phyloP scores from a whole-genome alignment of 2,113 vertebrate genomes.

The Eclectus roratus region DNA sequence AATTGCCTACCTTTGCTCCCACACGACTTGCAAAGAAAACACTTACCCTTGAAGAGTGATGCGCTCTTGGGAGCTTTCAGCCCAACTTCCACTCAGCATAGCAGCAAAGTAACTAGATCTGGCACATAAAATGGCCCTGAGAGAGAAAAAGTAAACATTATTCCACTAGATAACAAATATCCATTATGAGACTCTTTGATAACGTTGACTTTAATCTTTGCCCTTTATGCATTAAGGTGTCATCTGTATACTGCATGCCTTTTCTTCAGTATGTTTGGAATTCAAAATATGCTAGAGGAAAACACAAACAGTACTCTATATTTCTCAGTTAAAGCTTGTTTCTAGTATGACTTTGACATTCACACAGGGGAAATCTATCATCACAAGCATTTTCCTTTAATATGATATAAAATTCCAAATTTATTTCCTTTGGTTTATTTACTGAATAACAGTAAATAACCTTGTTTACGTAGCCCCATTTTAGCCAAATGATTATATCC shows the following conservation, averaged over 20 bases:
- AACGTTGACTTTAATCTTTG: constrained; percentile 47
- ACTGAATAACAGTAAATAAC: not conserved
- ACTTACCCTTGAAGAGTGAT: constrained; percentile 92
- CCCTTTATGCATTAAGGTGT: constrained; percentile 13
- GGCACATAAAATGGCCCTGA: constrained; percentile 90
- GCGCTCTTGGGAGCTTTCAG: constrained; percentile 88
- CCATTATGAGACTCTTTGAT: constrained; percentile 37
- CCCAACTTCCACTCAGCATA: constrained; percentile 93
- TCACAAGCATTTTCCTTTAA: not conserved
- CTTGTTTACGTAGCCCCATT: not conserved
- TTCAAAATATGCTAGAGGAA: not conserved
- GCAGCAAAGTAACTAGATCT: constrained; percentile 93
- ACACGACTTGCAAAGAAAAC: constrained; percentile 34
- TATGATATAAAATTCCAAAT: not conserved
- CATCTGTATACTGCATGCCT: not conserved
- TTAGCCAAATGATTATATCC: not conserved
- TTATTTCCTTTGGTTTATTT: not conserved
- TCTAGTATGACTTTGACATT: not conserved
- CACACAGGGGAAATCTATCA: not conserved
- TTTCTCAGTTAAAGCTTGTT: not conserved
- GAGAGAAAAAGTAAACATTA: constrained; percentile 51
- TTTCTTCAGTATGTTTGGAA: not conserved
- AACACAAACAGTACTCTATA: not conserved
- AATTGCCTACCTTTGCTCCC: constrained; percentile 45
- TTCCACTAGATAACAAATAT: constrained; percentile 43